Evolutionary conservation across 2,888 invertebrate genomes (phyloP).

Genomic region (Neuroscelio doddi): DNA sequence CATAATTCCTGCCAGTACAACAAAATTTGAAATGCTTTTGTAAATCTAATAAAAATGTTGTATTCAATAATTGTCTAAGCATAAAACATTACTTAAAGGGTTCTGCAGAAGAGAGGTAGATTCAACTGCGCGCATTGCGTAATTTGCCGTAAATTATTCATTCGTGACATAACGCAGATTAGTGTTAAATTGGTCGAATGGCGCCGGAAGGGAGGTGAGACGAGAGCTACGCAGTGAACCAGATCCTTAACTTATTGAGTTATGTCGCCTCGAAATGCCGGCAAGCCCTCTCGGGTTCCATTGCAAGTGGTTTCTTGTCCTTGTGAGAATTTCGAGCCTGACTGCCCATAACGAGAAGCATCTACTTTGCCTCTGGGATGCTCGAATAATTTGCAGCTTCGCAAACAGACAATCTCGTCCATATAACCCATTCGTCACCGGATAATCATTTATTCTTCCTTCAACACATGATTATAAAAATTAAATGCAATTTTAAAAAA

Average conservation of each 20-base stretch:
- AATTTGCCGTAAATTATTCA: conserved; percentile 51
- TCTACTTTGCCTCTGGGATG: conserved; percentile 28
- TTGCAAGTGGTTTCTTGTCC: conserved; percentile 32
- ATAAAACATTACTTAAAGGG: not conserved
- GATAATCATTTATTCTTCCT: too few species aligned
- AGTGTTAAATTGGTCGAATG: conserved; percentile 27
- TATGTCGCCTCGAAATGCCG: conserved; percentile 12
- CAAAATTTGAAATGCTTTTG: too few species aligned
- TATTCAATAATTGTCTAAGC: too few species aligned
- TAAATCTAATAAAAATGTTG: too few species aligned
- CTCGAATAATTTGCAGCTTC: conserved; percentile 36
- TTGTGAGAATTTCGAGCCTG: conserved; percentile 41
- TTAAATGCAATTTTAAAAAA: too few species aligned
- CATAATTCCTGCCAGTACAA: too few species aligned
- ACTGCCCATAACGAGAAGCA: conserved; percentile 32
- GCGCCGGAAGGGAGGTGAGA: conserved; percentile 5
- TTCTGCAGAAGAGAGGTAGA: conserved; percentile 20
- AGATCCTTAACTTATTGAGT: conserved; percentile 39
- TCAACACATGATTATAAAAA: too few species aligned
- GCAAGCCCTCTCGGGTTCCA: conserved; percentile 25
- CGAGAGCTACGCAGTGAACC: conserved; percentile 15
- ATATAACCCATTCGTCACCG: conserved; percentile 29
- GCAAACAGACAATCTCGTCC: conserved; percentile 24
- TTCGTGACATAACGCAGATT: conserved; percentile 51
- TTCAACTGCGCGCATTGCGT: conserved; percentile 51